Base-by-base conservation (phyloP, 2,888 invertebrate genomes). In the Orchesellides sinensis region DNA sequence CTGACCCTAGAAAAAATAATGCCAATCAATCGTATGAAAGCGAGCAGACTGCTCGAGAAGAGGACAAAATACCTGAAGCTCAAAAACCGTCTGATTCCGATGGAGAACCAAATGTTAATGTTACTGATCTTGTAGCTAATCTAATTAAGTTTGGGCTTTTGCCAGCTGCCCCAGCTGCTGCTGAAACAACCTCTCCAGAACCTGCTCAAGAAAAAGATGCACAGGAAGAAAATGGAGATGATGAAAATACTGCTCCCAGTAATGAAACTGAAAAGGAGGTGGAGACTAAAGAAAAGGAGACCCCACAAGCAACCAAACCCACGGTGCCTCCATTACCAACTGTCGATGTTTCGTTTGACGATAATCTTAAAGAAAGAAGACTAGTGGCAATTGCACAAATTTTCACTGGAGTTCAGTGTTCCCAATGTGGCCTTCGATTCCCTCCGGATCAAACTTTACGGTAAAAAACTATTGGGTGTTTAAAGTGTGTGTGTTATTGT, bases 361-460 rank as follows among this genome's bases (percentile, higher is more conserved):
- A 87, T 25, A 86, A 84, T 77, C 61, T 88, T 40, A 87, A 83
- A 27, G 85, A 87, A 32, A 72, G 84, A 25, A 32, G 87, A n/a
- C 66, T 83, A 3, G 81, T 83, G 29, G 77, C 87, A 14, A 84
- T 88, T n/a, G 85, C 40, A 8, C 84, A 83, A 6, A 91, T 98
- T 25, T 98, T 96, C 90, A 93, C 94, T 77, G 98, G 98, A 52
- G 95, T 97, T 93, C 98, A 98, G 90, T 99, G 99, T 91, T 95
- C 96, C 86, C 96, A 97, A 69, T 99, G 99, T 91, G 99, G 99
- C 35, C 94, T 96, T 83, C 93, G 98, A 59, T 98, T 99, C 91
- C 95, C 96, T 14, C 95, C 96, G 0, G 96, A 96, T 90, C 95
- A 95, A 89, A 96, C 95, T 8, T 95, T 95, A 87, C 93, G 95